Evolutionary conservation across 2,113 vertebrate species (phyloP), one percentile per base, ranked within the genome.

Genomic region (Nematolebias whitei): DNA sequence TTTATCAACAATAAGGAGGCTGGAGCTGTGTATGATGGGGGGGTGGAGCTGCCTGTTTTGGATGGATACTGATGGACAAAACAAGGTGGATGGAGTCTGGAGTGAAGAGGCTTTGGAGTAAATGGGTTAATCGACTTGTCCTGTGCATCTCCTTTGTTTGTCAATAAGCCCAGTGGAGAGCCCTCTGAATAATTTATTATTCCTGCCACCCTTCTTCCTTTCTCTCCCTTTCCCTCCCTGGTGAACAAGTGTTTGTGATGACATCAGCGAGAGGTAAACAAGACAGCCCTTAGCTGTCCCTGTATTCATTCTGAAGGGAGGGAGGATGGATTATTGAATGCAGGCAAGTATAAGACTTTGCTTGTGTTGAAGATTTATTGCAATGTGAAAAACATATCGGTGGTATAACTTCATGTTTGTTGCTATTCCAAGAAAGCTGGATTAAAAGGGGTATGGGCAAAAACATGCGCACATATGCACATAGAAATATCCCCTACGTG

Each of bases 41-140:
- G 53, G 67, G 62, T 50, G 51, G 44, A 56, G 56, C 71, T 44
- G 63, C 41, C 53, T 68, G 62, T 75, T 67, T 49, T 67, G 58
- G 71, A 59, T 75, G 59, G 55, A 69, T 69, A 51, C 56, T 60
- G 76, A 65, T 69, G 79, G 79, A 76, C 70, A 71, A 74, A 75
- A 67, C 59, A 26, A 35, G 23, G 43, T 51, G 20, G 63, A 1
- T 23, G 65, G 69, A 53, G 56, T 63, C 68, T 62, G 74, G 69
- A 74, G 74, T 70, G 67, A 87, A 83, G 88, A 89, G 89, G 74
- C 91, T 90, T 74, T 49, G 78, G 92, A 73, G 84, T 93, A 94
- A 95, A 95, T 92, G 92, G 92, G 93, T 94, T 95, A 94, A 94
- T 95, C 92, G 91, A 94, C 93, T 94, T 92, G 91, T 91, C 93